Evolutionary conservation across 2,797 vertebrate genomes (phyloP).

Genomic region (Rhinichthys osculus): DNA sequence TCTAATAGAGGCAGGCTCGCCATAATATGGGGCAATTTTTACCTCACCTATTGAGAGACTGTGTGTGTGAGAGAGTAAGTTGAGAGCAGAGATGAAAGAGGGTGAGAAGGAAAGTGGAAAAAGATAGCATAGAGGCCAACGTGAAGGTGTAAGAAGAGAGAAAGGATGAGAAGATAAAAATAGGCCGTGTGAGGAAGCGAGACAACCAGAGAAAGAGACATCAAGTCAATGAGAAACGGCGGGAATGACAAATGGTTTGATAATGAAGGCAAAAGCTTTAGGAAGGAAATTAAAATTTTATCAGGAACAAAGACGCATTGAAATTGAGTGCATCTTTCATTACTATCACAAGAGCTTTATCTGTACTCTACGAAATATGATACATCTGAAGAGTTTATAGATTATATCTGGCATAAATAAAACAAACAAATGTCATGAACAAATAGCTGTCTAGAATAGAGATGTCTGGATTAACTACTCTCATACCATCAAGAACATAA

Average conservation of each 20-base stretch:
- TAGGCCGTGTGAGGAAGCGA: constrained; percentile 41
- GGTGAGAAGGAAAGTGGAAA: neutral
- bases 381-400: constrained; percentile 1
- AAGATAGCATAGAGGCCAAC: neutral
- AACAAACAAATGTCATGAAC: neutral
- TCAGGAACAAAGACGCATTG: constrained; percentile 6
- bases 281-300: constrained; percentile 32
- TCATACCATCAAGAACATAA: neutral
- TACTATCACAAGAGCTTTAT: constrained; percentile 24
- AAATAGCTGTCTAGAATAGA: neutral
- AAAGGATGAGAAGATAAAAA: constrained; percentile 24
- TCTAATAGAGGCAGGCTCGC: constrained; percentile 1
- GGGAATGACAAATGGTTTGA: constrained; percentile 46
- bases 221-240: constrained; percentile 54
- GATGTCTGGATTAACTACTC: neutral
- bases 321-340: constrained; percentile 35
- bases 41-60: neutral
- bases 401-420: constrained; percentile 4
- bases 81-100: constrained; percentile 3
- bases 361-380: constrained; percentile 6
- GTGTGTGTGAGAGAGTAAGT: neutral
- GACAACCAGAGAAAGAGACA: constrained; percentile 37
- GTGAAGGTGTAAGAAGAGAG: neutral
- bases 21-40: constrained; percentile 20
- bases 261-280: constrained; percentile 34